Evolutionary conservation across 1,140 invertebrate genomes (phyloP), one percentile per base, ranked within the genome.

Genomic region (Samia ricini): DNA sequence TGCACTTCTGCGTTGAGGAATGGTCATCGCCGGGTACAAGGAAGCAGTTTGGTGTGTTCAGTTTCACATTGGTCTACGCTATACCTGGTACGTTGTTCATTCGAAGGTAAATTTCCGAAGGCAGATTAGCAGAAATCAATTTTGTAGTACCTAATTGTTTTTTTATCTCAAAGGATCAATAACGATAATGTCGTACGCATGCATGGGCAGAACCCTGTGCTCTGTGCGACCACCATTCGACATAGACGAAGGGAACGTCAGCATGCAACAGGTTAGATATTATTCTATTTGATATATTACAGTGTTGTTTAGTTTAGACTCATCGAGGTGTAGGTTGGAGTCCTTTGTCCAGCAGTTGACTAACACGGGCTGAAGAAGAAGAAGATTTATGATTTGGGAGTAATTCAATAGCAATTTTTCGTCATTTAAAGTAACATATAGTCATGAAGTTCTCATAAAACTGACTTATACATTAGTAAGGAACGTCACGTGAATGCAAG

Each of bases 121-220:
- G n/a, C n/a, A n/a, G n/a, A n/a, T n/a, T n/a, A n/a, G n/a, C n/a
- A n/a, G n/a, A n/a, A n/a, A n/a, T n/a, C n/a, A n/a, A n/a, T n/a
- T n/a, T n/a, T n/a, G n/a, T n/a, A n/a, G n/a, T n/a, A n/a, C n/a
- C n/a, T n/a, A n/a, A n/a, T n/a, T n/a, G n/a, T n/a, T 42, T 42
- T 42, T 15, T 10, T 15, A 42, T 42, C 33, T 22, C 22, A 79
- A 92, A 91, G 95, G 95, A 24, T 91, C 92, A 66, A 93, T 95
- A 33, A 94, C 95, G 48, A 91, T 94, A 29, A 74, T 93, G 60
- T 93, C 94, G 3, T 96, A 96, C 79, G 92, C 93, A 0, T 91
- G 94, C 70, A 96, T 95, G 93, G 95, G 95, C 0, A 90, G 93
- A 19, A 93, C 93, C 8, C 85, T 96, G 23, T 95, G 95, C 76